These are phyloP conservation scores for Chrysolina oricalcia DNA, from an alignment of 2,888 invertebrate species.

Conservation along the genomic window DNA sequence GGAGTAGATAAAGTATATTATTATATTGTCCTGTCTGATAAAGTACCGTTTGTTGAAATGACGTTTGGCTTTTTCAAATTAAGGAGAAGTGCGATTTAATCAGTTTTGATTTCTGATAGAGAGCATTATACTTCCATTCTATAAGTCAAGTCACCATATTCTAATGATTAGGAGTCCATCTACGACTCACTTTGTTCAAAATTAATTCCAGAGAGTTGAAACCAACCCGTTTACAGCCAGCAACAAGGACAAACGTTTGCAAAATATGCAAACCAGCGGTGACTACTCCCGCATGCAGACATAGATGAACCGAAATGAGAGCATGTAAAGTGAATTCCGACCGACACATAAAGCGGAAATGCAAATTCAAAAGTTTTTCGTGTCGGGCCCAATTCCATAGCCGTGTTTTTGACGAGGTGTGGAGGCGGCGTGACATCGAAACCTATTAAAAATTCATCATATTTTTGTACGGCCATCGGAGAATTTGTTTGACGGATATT, in stretches of 20 bases:
- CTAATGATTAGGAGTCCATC: neutral
- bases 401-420: neutral
- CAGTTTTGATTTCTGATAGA: too few relatives aligned
- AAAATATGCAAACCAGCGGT: slow-evolving; percentile 14
- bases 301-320: slow-evolving; percentile 8
- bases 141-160: too few relatives aligned
- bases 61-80: too few relatives aligned
- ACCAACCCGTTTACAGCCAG: neutral
- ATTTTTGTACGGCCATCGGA: neutral
- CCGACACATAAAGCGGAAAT: slow-evolving; percentile 15
- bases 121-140: too few relatives aligned
- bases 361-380: slow-evolving; percentile 9
- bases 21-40: too few relatives aligned
- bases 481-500: neutral
- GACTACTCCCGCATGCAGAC: slow-evolving; percentile 3
- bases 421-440: neutral
- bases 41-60: too few relatives aligned
- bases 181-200: neutral
- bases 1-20: too few relatives aligned
- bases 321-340: slow-evolving; percentile 11
- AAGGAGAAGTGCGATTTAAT: too few relatives aligned
- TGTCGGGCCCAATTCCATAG: neutral
- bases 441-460: slow-evolving; percentile 2
- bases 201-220: neutral
- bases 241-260: neutral